Evolutionary conservation across 2,113 vertebrate species (phyloP).

Genomic region (Dipodomys spectabilis): DNA sequence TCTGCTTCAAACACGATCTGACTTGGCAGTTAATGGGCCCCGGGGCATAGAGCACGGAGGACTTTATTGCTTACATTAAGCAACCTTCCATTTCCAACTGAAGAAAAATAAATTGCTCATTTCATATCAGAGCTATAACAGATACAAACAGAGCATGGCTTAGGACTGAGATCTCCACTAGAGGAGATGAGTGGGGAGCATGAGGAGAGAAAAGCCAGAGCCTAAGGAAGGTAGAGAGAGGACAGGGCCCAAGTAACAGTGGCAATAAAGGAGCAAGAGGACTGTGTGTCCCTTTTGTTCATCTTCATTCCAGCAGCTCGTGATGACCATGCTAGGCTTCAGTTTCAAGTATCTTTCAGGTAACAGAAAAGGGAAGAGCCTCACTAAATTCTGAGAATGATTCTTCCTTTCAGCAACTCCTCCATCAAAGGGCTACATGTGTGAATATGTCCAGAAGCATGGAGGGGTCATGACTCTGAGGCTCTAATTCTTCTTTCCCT

Average conservation of each 20-base stretch:
- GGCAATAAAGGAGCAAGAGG: not conserved
- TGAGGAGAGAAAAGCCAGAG: too few relatives aligned
- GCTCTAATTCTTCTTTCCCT: not conserved
- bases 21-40: not conserved
- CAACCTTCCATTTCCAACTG: constrained; percentile 47
- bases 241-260: too few relatives aligned
- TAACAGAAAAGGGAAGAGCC: not conserved
- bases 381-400: not conserved
- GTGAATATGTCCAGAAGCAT: not conserved
- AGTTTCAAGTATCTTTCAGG: constrained; percentile 15
- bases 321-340: not conserved
- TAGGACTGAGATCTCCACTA: constrained; percentile 41
- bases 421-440: not conserved
- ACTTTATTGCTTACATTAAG: constrained; percentile 29
- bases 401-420: not conserved
- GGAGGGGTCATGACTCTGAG: not conserved
- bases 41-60: not conserved
- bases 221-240: too few relatives aligned
- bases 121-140: constrained; percentile 43
- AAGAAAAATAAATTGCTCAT: constrained; percentile 53
- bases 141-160: not conserved
- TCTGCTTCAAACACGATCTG: constrained; percentile 33
- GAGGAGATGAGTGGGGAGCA: not conserved
- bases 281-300: not conserved
- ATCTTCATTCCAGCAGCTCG: not conserved